Percentiles rank a stretch among this genome's conserved stretches.
Evolutionary conservation across 1,140 invertebrate species (phyloP).

Genomic region (Copidosoma floridanum): DNA sequence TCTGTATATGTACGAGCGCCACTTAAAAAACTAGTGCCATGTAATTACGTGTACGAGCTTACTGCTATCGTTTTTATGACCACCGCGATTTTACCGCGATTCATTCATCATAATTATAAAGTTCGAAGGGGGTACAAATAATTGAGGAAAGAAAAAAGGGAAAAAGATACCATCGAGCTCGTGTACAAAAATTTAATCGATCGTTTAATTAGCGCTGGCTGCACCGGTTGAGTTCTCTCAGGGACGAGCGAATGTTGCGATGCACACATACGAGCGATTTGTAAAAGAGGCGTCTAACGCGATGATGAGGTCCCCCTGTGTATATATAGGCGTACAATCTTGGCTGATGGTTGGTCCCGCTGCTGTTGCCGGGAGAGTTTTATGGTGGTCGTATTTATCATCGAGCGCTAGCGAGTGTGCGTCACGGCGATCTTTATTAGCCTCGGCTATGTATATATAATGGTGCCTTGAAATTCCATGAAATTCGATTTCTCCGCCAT

Average conservation of each 20-base stretch:
- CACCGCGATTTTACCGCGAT: conserved; percentile 6
- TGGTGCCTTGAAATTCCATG: conserved; percentile 29
- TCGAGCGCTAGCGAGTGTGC: no score
- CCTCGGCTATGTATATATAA: conserved; percentile 25
- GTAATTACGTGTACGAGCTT: no score
- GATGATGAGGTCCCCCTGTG: no score
- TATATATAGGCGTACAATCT: conserved; percentile 25
- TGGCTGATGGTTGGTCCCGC: conserved; percentile 22
- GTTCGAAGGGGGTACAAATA: no score
- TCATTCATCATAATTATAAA: conserved; percentile 15
- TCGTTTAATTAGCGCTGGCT: conserved; percentile 10
- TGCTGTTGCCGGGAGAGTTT: conserved; percentile 15
- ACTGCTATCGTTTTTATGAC: no score
- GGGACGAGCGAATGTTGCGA: no score
- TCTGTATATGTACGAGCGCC: no score
- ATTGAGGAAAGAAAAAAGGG: no score
- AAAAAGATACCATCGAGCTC: no score
- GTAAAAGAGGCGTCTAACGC: conserved; percentile 13
- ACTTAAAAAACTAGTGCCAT: no score
- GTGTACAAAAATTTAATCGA: conserved; percentile 1
- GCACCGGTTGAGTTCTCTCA: no score
- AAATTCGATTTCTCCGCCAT: conserved; percentile 31
- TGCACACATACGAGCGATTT: no score
- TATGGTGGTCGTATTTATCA: conserved; percentile 28
- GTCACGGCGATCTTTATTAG: conserved; percentile 30